Conservation (phyloP, 2,797 vertebrate genomes). For the Sandelia bainsii region DNA sequence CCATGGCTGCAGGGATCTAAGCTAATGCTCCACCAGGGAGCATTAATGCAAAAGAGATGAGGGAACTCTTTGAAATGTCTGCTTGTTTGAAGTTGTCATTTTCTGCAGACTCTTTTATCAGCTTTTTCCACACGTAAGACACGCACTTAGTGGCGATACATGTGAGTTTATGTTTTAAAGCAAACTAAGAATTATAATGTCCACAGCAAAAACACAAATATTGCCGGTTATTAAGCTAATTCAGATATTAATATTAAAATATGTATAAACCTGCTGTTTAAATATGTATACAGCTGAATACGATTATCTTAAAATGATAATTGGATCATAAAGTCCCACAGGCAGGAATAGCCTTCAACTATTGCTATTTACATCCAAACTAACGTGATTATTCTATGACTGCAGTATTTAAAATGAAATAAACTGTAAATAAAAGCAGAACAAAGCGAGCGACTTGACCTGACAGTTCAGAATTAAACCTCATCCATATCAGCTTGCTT, state of each 20-base stretch:
- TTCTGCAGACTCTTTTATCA: constrained; percentile 11
- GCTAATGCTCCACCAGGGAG: constrained; percentile 53
- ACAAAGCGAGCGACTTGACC: not conserved
- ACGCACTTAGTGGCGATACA: not conserved
- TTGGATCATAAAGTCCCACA: not conserved
- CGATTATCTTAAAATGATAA: too few species aligned
- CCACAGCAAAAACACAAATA: not conserved
- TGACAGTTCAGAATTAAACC: not conserved
- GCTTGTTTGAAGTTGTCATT: constrained; percentile 41
- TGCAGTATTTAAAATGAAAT: constrained; percentile 7
- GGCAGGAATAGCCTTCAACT: not conserved
- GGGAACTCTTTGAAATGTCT: constrained; percentile 30
- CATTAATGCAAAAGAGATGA: constrained; percentile 52
- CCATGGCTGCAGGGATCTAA: constrained; percentile 50
- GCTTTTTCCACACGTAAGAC: not conserved
- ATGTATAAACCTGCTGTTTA: not conserved
- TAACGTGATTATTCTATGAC: not conserved
- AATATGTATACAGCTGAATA: not conserved
- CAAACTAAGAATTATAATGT: too few species aligned
- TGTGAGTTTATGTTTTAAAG: not conserved
- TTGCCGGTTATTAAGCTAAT: too few species aligned
- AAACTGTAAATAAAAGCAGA: constrained; percentile 15
- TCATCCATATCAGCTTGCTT: constrained; percentile 11
- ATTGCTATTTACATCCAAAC: not conserved
- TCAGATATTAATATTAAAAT: not conserved